Evolutionary conservation across 2,797 vertebrate genomes (phyloP).

Genomic region (Capromys pilorides): DNA sequence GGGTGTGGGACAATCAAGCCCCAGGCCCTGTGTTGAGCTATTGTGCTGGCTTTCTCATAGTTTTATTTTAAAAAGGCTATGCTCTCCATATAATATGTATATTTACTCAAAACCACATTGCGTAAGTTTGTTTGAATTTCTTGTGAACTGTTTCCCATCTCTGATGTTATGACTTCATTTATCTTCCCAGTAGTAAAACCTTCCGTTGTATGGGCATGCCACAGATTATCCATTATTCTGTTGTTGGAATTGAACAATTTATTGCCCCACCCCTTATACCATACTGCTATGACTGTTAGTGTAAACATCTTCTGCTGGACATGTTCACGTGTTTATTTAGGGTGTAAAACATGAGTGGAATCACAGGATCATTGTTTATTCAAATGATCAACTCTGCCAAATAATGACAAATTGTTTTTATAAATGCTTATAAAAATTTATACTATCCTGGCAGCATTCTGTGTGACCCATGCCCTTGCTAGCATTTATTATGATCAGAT

Average conservation of each 20-base stretch:
- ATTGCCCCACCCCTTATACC: background rate
- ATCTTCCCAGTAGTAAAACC: constrained; percentile 7
- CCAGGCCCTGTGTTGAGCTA: too few relatives aligned
- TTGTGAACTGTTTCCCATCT: background rate
- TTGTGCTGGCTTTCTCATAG: background rate
- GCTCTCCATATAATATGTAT: background rate
- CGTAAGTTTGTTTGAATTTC: background rate
- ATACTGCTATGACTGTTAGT: background rate
- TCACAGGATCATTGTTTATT: background rate
- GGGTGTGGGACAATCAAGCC: too few relatives aligned
- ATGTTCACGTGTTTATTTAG: background rate
- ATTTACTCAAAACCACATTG: background rate
- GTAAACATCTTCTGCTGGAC: background rate
- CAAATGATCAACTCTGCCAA: background rate
- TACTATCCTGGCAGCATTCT: background rate
- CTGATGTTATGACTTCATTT: background rate
- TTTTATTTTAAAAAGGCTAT: background rate
- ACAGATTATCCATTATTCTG: background rate
- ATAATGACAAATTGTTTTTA: background rate
- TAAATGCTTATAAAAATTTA: background rate
- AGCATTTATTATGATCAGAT: background rate
- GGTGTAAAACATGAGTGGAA: background rate
- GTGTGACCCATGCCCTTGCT: background rate
- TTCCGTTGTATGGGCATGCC: background rate
- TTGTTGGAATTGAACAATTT: background rate